Evolutionary conservation across 1,140 invertebrate genomes (phyloP).

Genomic region (Scylla paramamosain): DNA sequence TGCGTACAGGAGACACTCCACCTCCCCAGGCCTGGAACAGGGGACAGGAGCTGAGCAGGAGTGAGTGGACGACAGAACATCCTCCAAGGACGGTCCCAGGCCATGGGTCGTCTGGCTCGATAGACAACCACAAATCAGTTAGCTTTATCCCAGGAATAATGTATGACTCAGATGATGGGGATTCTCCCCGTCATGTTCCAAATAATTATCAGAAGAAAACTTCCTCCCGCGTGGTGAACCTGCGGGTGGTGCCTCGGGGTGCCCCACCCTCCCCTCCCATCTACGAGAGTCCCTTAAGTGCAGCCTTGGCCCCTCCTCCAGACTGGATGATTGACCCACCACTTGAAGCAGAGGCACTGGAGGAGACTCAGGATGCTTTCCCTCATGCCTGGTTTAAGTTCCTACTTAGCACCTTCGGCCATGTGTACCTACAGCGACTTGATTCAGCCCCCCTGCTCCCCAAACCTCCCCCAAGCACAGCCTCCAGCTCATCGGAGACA

Average conservation of each 20-base stretch:
- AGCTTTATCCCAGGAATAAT: constrained; percentile 65
- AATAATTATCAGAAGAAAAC: neutral
- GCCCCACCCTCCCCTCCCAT: constrained; percentile 29
- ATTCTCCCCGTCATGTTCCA: neutral
- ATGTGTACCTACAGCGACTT: constrained; percentile 46
- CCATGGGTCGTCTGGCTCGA: neutral
- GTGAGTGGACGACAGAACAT: neutral
- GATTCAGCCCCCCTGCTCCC: neutral
- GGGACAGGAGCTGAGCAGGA: constrained; percentile 36
- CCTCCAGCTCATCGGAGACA: neutral
- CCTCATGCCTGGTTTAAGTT: constrained; percentile 80
- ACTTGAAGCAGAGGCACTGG: constrained; percentile 79
- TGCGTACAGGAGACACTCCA: constrained; percentile 15
- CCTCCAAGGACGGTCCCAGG: constrained; percentile 26
- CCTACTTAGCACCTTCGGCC: constrained; percentile 77
- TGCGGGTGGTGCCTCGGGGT: neutral
- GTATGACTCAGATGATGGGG: constrained; percentile 59
- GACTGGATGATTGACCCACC: constrained; percentile 80
- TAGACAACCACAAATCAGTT: constrained; percentile 39
- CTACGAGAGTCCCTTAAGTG: constrained; percentile 69
- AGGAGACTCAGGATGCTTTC: constrained; percentile 79
- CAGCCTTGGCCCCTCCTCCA: constrained; percentile 78
- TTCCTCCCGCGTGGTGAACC: neutral
- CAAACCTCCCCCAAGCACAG: constrained; percentile 29
- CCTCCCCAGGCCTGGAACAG: constrained; percentile 46